These are phyloP conservation scores for Enteromius radiatus DNA, from an alignment of 2,797 vertebrate genomes.

Conservation along the genomic window DNA sequence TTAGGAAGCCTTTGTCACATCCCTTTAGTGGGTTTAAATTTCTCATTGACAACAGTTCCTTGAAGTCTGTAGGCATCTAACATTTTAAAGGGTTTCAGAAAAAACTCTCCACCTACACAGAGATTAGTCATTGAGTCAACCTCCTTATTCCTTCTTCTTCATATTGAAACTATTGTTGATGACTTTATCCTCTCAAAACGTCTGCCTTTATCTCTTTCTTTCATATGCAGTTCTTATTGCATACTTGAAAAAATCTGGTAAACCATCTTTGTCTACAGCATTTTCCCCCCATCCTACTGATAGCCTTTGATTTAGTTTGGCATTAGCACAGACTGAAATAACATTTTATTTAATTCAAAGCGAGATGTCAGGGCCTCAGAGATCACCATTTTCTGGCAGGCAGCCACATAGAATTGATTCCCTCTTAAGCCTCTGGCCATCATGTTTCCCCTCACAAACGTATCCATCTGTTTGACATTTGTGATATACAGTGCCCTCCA, in stretches of 20 bases:
- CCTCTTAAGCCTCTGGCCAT: neutral
- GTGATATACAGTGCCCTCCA: neutral
- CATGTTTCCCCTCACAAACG: neutral
- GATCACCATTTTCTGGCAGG: neutral
- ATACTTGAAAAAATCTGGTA: constrained; percentile 11
- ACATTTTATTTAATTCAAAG: constrained; percentile 24
- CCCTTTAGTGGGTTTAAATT: neutral
- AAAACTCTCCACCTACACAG: constrained; percentile 7
- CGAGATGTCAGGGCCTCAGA: constrained; percentile 21
- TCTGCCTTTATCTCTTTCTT: constrained; percentile 1
- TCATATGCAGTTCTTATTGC: neutral
- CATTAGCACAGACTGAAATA: constrained; percentile 32
- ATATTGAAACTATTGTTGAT: constrained; percentile 14
- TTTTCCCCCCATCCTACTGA: constrained; percentile 9
- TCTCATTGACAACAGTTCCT: neutral
- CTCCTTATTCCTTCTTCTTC: neutral
- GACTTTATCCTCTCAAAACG: neutral
- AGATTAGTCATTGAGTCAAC: constrained; percentile 23
- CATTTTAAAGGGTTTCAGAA: neutral
- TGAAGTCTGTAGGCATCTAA: constrained; percentile 15
- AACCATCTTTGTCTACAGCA: neutral
- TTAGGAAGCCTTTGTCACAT: neutral
- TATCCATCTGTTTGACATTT: constrained; percentile 20
- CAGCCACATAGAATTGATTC: neutral
- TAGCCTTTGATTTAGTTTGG: constrained; percentile 19